These are phyloP conservation scores for Tenthredo scrophulariae DNA, from an alignment of 2,888 invertebrate species.

Conservation along the genomic window DNA sequence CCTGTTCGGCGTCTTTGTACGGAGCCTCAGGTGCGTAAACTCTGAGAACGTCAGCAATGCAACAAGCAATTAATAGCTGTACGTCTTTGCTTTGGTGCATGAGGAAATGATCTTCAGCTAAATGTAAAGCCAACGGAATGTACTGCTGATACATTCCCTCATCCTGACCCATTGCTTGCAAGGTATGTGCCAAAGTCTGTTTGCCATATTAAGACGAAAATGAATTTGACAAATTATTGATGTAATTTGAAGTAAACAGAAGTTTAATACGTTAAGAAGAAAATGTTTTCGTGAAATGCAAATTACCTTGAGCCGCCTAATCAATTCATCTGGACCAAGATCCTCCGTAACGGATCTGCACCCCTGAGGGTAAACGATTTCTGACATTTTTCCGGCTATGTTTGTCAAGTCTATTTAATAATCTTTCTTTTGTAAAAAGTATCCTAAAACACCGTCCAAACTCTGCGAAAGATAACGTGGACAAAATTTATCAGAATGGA, in stretches of 20 bases:
- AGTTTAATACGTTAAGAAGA: background rate
- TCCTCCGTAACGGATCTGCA: constrained; percentile 97
- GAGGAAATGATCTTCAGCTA: constrained; percentile 96
- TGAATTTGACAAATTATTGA: background rate
- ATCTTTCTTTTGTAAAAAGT: constrained; percentile 64
- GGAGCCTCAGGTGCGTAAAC: constrained; percentile 99
- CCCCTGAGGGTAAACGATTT: constrained; percentile 96
- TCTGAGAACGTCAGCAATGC: constrained; percentile 97
- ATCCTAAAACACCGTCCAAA: constrained; percentile 76
- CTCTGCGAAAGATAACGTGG: constrained; percentile 65
- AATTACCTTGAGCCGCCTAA: constrained; percentile 93
- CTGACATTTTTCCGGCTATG: constrained; percentile 84
- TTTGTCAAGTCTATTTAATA: constrained; percentile 58
- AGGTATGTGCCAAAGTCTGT: constrained; percentile 94
- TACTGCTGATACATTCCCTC: constrained; percentile 96
- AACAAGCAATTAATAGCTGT: constrained; percentile 96
- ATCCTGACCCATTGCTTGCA: constrained; percentile 98
- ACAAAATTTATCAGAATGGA: background rate
- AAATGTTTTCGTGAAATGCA: background rate
- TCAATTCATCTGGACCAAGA: constrained; percentile 96
- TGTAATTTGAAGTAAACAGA: constrained; percentile 1
- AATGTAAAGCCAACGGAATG: constrained; percentile 93
- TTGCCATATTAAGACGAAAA: constrained; percentile 50
- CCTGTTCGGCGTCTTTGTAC: constrained; percentile 96
- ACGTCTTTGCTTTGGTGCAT: constrained; percentile 95